Percentiles rank a stretch among this genome's conserved stretches.
Conservation (phyloP, 1,140 invertebrate genomes). For the Antheraea mylitta region DNA sequence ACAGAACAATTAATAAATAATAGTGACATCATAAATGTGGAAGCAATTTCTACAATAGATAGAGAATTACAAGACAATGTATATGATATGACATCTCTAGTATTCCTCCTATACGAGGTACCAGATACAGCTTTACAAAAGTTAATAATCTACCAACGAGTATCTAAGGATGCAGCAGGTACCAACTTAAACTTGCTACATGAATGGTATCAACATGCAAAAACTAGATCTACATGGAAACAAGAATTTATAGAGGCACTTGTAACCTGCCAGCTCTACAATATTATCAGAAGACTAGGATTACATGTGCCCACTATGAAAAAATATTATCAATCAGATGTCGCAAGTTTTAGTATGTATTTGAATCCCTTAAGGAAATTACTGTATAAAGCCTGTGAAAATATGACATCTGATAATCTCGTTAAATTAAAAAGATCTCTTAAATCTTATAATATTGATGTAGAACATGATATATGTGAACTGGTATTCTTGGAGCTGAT, state of each 20-base stretch:
- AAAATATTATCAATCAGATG: constrained; percentile 43
- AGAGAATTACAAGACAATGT: constrained; percentile 48
- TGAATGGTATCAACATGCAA: constrained; percentile 56
- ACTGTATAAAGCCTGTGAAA: constrained; percentile 62
- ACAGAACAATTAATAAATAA: background rate
- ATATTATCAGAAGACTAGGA: constrained; percentile 57
- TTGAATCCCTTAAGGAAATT: constrained; percentile 62
- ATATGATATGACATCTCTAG: constrained; percentile 60
- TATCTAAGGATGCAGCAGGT: constrained; percentile 42
- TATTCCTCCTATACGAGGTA: constrained; percentile 63
- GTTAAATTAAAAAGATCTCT: constrained; percentile 55
- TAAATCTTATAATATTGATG: constrained; percentile 47
- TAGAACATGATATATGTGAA: constrained; percentile 59
- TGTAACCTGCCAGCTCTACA: constrained; percentile 52
- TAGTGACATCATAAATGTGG: constrained; percentile 33
- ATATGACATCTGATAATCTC: constrained; percentile 45
- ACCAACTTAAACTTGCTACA: constrained; percentile 55
- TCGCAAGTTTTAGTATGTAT: constrained; percentile 39
- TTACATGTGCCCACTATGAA: constrained; percentile 49
- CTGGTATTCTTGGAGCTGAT: constrained; percentile 59
- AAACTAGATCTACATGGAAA: constrained; percentile 52
- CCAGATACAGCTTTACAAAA: constrained; percentile 64
- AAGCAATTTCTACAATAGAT: constrained; percentile 53
- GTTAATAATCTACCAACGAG: constrained; percentile 52
- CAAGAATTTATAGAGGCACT: constrained; percentile 66